Base-by-base conservation (phyloP, 2,113 vertebrate species). In the Microtus ochrogaster region DNA sequence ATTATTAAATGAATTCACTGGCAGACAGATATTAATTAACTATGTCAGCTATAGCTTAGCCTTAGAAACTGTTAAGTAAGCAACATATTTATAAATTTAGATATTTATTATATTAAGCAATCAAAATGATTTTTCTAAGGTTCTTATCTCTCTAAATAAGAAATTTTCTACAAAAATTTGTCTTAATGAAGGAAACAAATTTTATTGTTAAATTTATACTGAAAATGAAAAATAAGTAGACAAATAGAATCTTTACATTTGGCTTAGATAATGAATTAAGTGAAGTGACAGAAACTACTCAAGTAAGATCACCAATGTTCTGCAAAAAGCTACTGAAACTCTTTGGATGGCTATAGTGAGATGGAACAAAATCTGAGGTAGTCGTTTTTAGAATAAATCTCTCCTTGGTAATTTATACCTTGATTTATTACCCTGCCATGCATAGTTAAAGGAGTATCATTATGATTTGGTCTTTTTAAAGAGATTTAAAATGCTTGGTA, bases 391-490 rank as follows among this genome's bases (percentile, higher is more conserved):
- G 72, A 81, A 89, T 91, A 72, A 91, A 93, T 22, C 5, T 97
- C 70, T 87, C 63, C 77, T 91, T 96, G 78, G 28, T 76, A 90
- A 36, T 65, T n/a, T 36, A n/a, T 52, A 77, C 89, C 30, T 90
- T 94, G 76, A 96, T 89, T 39, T 26, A 44, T 92, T 61, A 26
- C 13, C 39, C 33, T 79, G 28, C 36, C 14, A 77, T 17, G 52
- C 17, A 81, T 33, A 72, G 5, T 11, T 33, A 21, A 79, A 61
- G 81, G 92, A 94, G 95, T 91, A 7, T 21, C 36, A 78, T 78
- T 95, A 93, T 77, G 44, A 89, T 66, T 96, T 90, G 14, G 12
- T 92, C 52, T 91, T 97, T 97, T 94, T 77, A 96, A 97, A 95
- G 41, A 90, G 82, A 79, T 44, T 86, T 91, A 65, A 96, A 96